Evolutionary conservation across 2,888 invertebrate genomes (phyloP), one percentile per base, ranked within the genome.

Genomic region (Polydrusus tereticollis): DNA sequence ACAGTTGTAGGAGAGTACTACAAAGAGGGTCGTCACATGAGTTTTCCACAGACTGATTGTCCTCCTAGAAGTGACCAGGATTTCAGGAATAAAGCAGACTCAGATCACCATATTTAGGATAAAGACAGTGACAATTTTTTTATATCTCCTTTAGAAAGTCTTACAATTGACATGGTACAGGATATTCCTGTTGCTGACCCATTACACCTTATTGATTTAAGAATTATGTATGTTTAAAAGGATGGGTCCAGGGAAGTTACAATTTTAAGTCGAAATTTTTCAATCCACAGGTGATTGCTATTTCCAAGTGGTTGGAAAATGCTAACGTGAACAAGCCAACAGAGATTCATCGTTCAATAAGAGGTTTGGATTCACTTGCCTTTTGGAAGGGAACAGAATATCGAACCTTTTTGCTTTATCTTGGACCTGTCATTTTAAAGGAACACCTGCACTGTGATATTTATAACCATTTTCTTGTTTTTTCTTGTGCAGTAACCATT

Each of bases 331-430:
- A 10, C 10, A 36, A 77, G 59, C 76, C 77, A 36, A 18, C 18
- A 10, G 77, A 77, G 64, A 76, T 75, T 29, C 75, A 77, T 68
- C 57, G 76, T 38, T 21, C 75, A 14, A 66, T 77, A 16, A 55
- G 76, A 52, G 72, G 66, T 0, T 41, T 76, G 3, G 73, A 74
- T 59, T 29, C 14, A 14, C 33, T 77, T 8, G 23, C 45, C 33
- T 43, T 67, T 38, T 77, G 77, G 73, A 77, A 77, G 50, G 75
- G 69, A 16, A n/a, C 50, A 33, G 76, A 77, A 66, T 77, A 66
- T 69, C 62, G 65, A 12, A 70, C 67, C 3, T 77, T 75, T 69
- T 36, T 77, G 8, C 45, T 57, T 26, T 77, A 77, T 64, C 47
- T 75, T 59, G 65, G 74, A 8, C 12, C 57, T 8, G 55, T 70